Base-by-base conservation (phyloP, 2,113 vertebrate species). In the Gymnocephalus cernua region DNA sequence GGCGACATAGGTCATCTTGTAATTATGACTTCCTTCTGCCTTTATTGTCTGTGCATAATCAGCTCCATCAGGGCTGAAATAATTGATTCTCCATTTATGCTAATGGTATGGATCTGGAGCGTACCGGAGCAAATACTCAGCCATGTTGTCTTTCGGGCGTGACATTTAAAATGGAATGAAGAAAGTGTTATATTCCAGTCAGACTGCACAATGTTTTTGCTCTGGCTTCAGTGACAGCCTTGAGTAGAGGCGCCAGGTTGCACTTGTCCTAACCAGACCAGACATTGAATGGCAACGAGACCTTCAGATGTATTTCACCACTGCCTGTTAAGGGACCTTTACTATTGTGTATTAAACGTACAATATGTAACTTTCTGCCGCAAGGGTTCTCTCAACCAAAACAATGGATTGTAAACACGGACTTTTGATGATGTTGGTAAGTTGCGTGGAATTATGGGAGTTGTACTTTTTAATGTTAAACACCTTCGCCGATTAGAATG, bases 1-100 rank as follows among this genome's bases (percentile, higher is more conserved):
- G 51, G 83, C 18, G 53, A 83, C 82, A 75, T 68, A 87, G 89
- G 89, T 93, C 87, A 89, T 93, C 83, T 86, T 90, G 80, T 92
- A 93, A 93, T 93, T 91, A 92, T 89, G 85, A 90, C 82, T 91
- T 89, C 86, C 85, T 73, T 69, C 77, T 84, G 86, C 71, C 84
- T 86, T 91, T 90, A 90, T 89, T 92, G 84, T 92, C 90, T 88
- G 88, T 85, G 90, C 84, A 91, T 93, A 92, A 94, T 94, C 90
- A 85, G 86, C 82, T 89, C 85, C 84, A 87, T 87, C 89, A 85
- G 84, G 81, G 80, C 88, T 84, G 79, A 83, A 90, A 93, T 93
- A 92, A 94, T 93, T 86, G 77, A 94, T 94, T 92, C 88, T 86
- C 82, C 76, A 71, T 94, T 95, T 93, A 93, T 94, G 93, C 91